Conservation (phyloP, 1,140 invertebrate genomes). For the Orchestia grillus region DNA sequence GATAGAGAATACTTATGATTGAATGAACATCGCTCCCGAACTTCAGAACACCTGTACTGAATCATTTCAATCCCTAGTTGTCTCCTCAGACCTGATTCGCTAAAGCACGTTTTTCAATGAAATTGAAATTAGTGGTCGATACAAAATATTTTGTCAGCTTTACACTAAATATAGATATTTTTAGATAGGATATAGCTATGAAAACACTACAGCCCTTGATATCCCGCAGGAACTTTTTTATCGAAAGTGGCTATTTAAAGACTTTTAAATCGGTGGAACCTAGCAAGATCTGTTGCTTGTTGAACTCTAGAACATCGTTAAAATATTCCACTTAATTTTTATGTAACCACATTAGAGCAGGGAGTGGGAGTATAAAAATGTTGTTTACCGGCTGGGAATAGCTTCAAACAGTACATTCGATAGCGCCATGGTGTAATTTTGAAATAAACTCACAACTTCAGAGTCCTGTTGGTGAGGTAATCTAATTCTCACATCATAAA, state of each 20-base stretch:
- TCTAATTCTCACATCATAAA: too few relatives aligned
- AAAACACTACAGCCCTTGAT: not conserved
- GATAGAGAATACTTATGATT: not conserved
- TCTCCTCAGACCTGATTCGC: not conserved
- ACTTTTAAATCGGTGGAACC: not conserved
- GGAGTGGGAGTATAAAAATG: too few relatives aligned
- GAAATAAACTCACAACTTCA: not conserved
- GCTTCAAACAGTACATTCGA: too few relatives aligned
- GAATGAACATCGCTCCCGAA: not conserved
- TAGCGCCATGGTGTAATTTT: not conserved
- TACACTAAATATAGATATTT: not conserved
- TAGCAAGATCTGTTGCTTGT: not conserved
- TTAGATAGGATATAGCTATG: not conserved
- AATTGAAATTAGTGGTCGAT: not conserved
- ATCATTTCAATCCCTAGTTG: not conserved
- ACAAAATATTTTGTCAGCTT: too few relatives aligned
- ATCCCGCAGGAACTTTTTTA: not conserved
- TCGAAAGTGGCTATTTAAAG: not conserved
- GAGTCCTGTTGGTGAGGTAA: not conserved
- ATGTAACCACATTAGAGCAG: not conserved
- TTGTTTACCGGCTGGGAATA: not conserved
- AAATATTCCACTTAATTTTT: not conserved
- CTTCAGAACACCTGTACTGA: not conserved
- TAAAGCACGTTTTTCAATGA: not conserved
- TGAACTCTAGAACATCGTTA: not conserved